phyloP scores from a whole-genome alignment of 1,140 invertebrate species.

The Drosophila bifasciata region DNA sequence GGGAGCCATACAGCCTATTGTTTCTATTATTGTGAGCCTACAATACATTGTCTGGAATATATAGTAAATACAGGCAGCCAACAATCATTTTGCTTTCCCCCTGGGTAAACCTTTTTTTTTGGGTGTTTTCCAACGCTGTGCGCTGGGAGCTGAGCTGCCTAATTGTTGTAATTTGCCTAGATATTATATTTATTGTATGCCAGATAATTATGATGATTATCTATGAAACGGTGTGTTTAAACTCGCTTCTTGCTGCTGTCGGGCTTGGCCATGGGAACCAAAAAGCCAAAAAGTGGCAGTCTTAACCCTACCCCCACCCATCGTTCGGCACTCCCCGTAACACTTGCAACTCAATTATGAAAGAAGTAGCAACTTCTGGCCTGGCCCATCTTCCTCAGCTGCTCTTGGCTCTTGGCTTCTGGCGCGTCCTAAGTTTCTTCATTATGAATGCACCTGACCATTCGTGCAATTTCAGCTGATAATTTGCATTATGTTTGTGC shows the following conservation, averaged over 20 bases:
- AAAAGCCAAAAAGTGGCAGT: conserved; percentile 20
- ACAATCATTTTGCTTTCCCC: conserved; percentile 58
- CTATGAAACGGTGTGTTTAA: conserved; percentile 74
- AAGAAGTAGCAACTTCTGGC: conserved; percentile 2
- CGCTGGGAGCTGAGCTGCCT: conserved; percentile 50
- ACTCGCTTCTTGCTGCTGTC: conserved; percentile 39
- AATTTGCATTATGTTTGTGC: conserved; percentile 77
- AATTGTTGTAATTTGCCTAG: conserved; percentile 80
- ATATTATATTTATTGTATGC: conserved; percentile 79
- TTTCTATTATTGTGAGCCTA: conserved; percentile 24
- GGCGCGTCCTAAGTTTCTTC: conserved; percentile 32
- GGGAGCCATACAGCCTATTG: conserved; percentile 21
- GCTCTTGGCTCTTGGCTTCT: conserved; percentile 15
- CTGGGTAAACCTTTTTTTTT: conserved; percentile 29
- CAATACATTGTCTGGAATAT: conserved; percentile 39
- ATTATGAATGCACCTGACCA: conserved; percentile 68
- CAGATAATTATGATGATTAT: conserved; percentile 81
- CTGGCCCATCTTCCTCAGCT: no score
- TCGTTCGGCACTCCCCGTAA: conserved; percentile 27
- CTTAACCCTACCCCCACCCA: no score
- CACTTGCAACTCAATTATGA: conserved; percentile 79
- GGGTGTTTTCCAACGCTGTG: conserved; percentile 68
- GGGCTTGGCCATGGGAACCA: conserved; percentile 62
- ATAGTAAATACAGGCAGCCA: conserved; percentile 51
- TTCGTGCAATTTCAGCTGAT: conserved; percentile 76